Conservation (phyloP, 2,113 vertebrate genomes). For the Oxyura jamaicensis region DNA sequence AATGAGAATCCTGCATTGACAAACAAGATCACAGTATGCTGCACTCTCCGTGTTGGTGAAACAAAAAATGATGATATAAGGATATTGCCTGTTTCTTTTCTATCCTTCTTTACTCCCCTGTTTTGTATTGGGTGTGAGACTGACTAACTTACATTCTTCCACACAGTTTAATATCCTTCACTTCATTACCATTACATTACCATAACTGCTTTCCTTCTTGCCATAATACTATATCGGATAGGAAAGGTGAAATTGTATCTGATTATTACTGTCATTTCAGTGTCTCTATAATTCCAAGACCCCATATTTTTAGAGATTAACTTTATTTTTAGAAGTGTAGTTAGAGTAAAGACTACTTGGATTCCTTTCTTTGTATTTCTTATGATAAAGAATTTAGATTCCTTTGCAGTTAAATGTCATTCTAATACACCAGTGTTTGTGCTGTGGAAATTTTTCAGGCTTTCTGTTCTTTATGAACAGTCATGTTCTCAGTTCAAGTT, state of each 20-base stretch:
- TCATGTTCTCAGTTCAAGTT: background rate
- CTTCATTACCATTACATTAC: background rate
- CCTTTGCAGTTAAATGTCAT: background rate
- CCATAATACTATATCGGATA: background rate
- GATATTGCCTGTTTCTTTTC: background rate
- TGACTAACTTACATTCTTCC: background rate
- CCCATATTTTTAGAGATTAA: background rate
- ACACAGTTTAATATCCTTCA: background rate
- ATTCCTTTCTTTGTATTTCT: background rate
- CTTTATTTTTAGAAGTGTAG: background rate
- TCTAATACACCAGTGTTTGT: background rate
- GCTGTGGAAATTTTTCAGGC: background rate
- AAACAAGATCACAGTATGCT: background rate
- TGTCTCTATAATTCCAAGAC: background rate
- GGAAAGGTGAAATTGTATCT: background rate
- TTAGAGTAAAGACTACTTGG: background rate
- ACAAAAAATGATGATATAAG: background rate
- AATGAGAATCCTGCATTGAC: background rate
- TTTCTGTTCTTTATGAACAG: background rate
- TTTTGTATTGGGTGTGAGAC: background rate
- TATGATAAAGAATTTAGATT: background rate
- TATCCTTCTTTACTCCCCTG: background rate
- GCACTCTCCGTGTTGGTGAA: background rate
- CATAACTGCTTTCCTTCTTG: background rate
- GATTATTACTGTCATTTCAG: background rate